Percentiles rank a stretch among this genome's conserved stretches.
phyloP scores from a whole-genome alignment of 2,888 invertebrate genomes.

The Iphiclides podalirius region DNA sequence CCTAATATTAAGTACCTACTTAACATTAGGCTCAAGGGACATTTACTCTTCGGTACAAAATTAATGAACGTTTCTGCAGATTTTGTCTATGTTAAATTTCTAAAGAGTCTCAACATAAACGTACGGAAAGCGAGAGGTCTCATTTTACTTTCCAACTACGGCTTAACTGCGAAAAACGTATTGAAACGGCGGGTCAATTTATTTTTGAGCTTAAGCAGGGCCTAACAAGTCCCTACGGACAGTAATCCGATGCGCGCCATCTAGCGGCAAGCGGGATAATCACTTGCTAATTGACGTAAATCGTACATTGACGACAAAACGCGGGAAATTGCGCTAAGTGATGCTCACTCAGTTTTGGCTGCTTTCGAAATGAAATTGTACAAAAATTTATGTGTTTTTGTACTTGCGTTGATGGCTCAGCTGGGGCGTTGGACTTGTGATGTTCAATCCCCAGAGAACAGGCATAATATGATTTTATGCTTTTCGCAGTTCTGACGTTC shows the following conservation, averaged over 20 bases:
- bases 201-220: conserved; percentile 19
- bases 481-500: too few species aligned
- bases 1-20: too few species aligned
- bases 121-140: neutral
- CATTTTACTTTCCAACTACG: neutral
- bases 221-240: conserved; percentile 50
- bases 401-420: too few species aligned
- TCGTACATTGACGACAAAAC: conserved; percentile 47
- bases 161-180: conserved; percentile 13
- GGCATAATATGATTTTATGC: too few species aligned
- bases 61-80: too few species aligned
- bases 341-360: conserved; percentile 17
- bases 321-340: conserved; percentile 41
- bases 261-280: conserved; percentile 62
- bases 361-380: neutral
- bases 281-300: conserved; percentile 61
- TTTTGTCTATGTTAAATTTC: too few species aligned
- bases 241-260: conserved; percentile 60
- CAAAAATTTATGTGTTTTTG: too few species aligned
- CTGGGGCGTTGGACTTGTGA: too few species aligned
- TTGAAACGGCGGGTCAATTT: conserved; percentile 21
- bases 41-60: too few species aligned
- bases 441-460: too few species aligned
- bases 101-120: too few species aligned
- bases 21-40: too few species aligned